Base-by-base conservation (phyloP, 2,888 invertebrate genomes). In the Leptopterna dolabrata region DNA sequence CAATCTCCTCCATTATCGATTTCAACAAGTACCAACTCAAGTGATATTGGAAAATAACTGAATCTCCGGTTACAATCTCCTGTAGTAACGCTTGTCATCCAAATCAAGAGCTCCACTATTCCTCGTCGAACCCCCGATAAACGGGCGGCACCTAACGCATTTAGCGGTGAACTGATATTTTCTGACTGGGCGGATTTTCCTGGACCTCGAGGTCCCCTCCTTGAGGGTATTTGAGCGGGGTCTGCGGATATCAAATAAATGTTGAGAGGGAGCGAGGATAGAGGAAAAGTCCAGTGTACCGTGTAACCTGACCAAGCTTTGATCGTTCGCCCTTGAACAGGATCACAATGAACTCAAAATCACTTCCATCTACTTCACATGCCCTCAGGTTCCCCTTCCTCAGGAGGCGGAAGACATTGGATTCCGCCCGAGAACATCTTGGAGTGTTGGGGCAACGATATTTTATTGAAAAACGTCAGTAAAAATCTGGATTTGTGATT, bases 221-320 rank as follows among this genome's bases (percentile, higher is more conserved):
- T 6, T 7, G 4, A 4, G 63, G 63, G 63, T 27, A 19, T 63
- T 63, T 24, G 63, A 63, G 63, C 19, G 76, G 16, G 41, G 41
- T 43, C n/a, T 43, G 16, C 41, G 7, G 78, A 78, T 78, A 78
- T 45, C 78, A 41, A 78, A 78, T 78, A 45, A 78, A 78, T 78
- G 78, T 45, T 19, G 16, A 11, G 45, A 45, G 27, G 78, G 73
- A 9, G 19, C 27, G 70, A 29, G 70, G 70, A 45, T 16, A 51
- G 55, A 30, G 83, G 83, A 43, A 70, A 70, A 83, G 83, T 55
- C 83, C 70, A 70, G 43, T 70, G 83, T 83, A 70, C 83, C 83
- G 83, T 83, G 83, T 63, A 83, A 83, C 83, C 83, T 83, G 83
- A 83, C 83, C 83, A 83, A 70, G 83, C 83, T 83, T 83, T 83